Conservation (phyloP, 2,113 vertebrate genomes). For the Oxyruncus cristatus region DNA sequence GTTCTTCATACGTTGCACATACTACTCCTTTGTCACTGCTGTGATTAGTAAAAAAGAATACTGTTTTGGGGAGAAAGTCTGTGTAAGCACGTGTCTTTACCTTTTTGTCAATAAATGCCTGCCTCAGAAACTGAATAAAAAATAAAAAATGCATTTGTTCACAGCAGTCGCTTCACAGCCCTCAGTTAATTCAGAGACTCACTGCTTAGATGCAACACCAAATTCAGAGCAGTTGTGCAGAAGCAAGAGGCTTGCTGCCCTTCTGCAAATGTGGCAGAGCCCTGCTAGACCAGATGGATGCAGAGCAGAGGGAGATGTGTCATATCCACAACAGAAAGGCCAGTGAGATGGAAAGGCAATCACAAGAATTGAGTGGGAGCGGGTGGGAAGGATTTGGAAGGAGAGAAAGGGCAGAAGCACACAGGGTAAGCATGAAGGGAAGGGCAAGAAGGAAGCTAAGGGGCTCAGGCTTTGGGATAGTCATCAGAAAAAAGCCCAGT, state of each 20-base stretch:
- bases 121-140: neutral
- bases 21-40: neutral
- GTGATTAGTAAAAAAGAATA: neutral
- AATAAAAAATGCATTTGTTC: neutral
- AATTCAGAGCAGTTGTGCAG: neutral
- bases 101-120: neutral
- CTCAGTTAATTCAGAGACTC: neutral
- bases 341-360: neutral
- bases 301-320: neutral
- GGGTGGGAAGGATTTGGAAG: neutral
- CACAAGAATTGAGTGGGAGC: neutral
- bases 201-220: neutral
- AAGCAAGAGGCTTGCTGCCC: neutral
- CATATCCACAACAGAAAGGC: neutral
- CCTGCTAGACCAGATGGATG: fast-evolving
- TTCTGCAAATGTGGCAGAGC: neutral
- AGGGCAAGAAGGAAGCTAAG: neutral
- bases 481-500: neutral
- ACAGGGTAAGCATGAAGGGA: neutral
- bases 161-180: neutral
- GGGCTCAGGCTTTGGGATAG: neutral
- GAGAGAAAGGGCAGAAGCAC: neutral
- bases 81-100: neutral
- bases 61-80: neutral
- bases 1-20: neutral